Conservation (phyloP, 2,797 vertebrate species). For the Tokudaia muenninki region DNA sequence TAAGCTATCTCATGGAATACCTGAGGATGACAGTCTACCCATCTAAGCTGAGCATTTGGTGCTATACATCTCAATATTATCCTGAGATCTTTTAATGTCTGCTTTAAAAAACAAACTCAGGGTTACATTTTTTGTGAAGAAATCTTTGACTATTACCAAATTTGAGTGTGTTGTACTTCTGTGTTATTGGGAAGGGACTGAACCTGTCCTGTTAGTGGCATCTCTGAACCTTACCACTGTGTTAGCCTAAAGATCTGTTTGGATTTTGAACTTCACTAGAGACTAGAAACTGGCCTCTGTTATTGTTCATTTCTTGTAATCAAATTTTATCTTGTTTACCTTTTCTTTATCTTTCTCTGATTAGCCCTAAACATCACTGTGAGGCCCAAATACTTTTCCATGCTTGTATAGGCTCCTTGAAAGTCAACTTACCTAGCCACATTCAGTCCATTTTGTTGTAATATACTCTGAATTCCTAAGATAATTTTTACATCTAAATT, state of each 20-base stretch:
- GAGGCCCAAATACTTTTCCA: background rate
- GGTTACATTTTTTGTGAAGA: background rate
- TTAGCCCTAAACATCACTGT: conserved; percentile 4
- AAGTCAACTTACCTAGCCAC: background rate
- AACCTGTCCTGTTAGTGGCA: background rate
- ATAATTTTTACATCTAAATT: conserved; percentile 44
- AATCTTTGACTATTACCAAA: conserved; percentile 2
- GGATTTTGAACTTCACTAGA: background rate
- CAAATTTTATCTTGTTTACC: conserved; percentile 18
- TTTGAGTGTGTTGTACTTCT: background rate
- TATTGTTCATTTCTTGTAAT: background rate
- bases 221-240: conserved; percentile 16
- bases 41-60: background rate
- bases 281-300: background rate
- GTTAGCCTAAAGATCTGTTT: background rate
- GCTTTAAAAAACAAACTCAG: background rate
- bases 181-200: background rate
- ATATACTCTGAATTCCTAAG: conserved; percentile 55
- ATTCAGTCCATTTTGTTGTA: conserved; percentile 47
- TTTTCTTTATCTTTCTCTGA: background rate
- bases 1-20: background rate
- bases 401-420: background rate
- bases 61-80: background rate
- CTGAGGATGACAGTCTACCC: background rate
- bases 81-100: background rate